Evolutionary conservation across 2,888 invertebrate species (phyloP), one percentile per base, ranked within the genome.

Genomic region (Microplitis deprimator): DNA sequence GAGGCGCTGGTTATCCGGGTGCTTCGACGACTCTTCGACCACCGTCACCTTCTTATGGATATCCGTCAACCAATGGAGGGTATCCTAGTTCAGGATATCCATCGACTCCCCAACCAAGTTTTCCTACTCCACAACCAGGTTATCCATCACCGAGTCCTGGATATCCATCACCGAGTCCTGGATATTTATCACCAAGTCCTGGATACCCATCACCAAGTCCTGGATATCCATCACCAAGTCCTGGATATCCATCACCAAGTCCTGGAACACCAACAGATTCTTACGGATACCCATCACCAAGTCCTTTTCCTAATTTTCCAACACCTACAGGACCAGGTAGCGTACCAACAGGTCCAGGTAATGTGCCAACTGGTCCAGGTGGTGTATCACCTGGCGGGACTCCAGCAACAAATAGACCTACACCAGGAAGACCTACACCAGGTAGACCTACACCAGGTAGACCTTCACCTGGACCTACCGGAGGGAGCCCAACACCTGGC

Each of bases 81-180:
- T 81, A 75, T 77, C 79, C 77, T 10, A 73, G 78, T 17, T 75
- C 77, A 29, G 67, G 67, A 50, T n/a, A 29, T 73, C 50, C 50
- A 40, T 62, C 75, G 2, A 68, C 60, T 38, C 75, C 74, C 2
- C 68, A 67, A 3, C 80, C 82, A 13, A 13, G 75, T 50, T 81
- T 77, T 70, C 81, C 79, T 7, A 50, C 76, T 6, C 79, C 81
- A n/a, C 29, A 76, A 75, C 50, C 79, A 6, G 78, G 78, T 1
- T 83, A 83, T 38, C 83, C 83, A 1, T 82, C 92, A 88, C 91
- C 91, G 76, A 88, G 90, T 81, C 90, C 90, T 80, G 88, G 89
- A 78, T 83, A 81, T 62, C 79, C 86, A 20, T 76, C 80, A 29
- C 71, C 71, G 76, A 88, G 90, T 81, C 90, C 90, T 80, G 88